Conservation (phyloP, 2,888 invertebrate species). For the Hyposoter didymator region DNA sequence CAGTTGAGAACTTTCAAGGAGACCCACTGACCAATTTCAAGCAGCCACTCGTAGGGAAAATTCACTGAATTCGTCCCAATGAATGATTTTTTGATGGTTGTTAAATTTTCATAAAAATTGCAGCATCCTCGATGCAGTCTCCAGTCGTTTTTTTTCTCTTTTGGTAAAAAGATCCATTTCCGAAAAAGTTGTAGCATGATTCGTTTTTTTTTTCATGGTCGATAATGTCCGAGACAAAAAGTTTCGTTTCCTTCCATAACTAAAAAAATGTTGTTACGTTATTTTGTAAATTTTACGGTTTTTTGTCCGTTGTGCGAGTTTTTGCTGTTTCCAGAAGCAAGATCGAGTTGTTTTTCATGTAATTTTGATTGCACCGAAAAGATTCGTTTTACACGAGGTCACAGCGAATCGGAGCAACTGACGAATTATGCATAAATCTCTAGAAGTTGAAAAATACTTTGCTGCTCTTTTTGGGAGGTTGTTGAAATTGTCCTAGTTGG, state of each 20-base stretch:
- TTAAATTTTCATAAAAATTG: neutral
- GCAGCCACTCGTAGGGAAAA: neutral
- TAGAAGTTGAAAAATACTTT: conserved; percentile 33
- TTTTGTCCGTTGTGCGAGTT: neutral
- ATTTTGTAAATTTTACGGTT: neutral
- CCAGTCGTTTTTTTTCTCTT: neutral
- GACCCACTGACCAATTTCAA: conserved; percentile 30
- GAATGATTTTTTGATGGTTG: neutral
- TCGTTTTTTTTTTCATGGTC: neutral
- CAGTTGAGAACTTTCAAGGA: conserved; percentile 6
- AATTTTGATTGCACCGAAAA: neutral
- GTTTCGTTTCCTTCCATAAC: neutral
- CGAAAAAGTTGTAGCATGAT: neutral
- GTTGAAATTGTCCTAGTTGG: conserved; percentile 66
- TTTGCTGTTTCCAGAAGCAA: neutral
- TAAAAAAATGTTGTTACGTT: neutral
- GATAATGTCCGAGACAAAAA: neutral
- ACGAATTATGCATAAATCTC: neutral
- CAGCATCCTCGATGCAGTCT: neutral
- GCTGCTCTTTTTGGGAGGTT: conserved; percentile 39
- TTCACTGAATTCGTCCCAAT: neutral
- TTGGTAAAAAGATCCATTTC: neutral
- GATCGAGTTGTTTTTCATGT: neutral
- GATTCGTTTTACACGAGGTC: neutral
- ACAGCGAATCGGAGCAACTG: neutral